Base-by-base conservation (phyloP, 2,888 invertebrate genomes). In the Linhomoeus sp. region DNA sequence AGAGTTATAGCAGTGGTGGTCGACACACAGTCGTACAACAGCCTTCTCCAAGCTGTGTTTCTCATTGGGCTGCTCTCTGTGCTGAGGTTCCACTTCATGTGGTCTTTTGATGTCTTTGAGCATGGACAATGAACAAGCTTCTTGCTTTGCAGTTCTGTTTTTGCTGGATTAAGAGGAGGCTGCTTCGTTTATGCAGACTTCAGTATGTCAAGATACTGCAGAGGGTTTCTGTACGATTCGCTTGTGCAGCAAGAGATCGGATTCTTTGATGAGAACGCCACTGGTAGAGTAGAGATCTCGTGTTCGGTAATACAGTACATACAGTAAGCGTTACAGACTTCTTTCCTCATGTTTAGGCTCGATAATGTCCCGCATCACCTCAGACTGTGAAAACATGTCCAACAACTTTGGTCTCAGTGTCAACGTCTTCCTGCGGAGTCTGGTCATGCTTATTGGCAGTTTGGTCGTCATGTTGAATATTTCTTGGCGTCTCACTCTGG, bases 321-420 rank as follows among this genome's bases (percentile, higher is more conserved):
- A n/a, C n/a, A n/a, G n/a, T n/a, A n/a, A n/a, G n/a, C n/a, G n/a
- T n/a, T n/a, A n/a, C n/a, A n/a, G n/a, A n/a, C n/a, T n/a, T n/a
- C n/a, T n/a, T n/a, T n/a, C n/a, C n/a, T n/a, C n/a, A 20, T 17
- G 19, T 15, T n/a, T 46, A 52, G 56, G 66, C 40, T 67, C 68
- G 43, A 62, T 68, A 45, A 64, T 65, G 2, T 68, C 68, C 1
- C 54, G 68, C n/a, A 54, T 69, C 38, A 66, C 67, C 1, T 64
- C 68, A 17, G 69, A 69, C 55, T 66, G 66, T 17, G 63, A 67
- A 36, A 66, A 65, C 0, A 67, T 68, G 67, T 65, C 64, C 45
- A 66, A 67, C 46, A 63, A 67, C 1, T 57, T 68, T 3, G 58
- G 62, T 0, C 55, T 66, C 40, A 67, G 68, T 52, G 58, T 66